Evolutionary conservation across 2,113 vertebrate genomes (phyloP).

Genomic region (Tychaedon coryphoeus): DNA sequence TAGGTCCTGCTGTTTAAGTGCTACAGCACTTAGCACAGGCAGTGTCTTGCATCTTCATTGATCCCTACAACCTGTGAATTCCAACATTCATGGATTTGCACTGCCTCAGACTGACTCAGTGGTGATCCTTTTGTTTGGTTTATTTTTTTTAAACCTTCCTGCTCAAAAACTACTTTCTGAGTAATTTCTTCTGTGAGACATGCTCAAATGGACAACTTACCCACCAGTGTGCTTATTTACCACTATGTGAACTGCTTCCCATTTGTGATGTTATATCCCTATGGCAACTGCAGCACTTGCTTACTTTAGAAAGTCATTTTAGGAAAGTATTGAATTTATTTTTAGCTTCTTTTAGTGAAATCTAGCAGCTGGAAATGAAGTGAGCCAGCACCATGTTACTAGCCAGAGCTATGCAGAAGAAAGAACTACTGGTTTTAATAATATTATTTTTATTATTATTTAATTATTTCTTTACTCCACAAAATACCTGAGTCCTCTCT

Average conservation of each 20-base stretch:
- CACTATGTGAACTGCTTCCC: background rate
- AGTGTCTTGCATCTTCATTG: background rate
- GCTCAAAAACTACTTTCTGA: background rate
- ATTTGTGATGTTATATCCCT: constrained; percentile 46
- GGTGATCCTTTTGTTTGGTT: background rate
- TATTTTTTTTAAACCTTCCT: background rate
- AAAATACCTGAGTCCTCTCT: background rate
- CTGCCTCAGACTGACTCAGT: background rate
- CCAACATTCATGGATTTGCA: background rate
- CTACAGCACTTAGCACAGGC: background rate
- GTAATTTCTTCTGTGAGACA: background rate
- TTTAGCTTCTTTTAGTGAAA: constrained; percentile 59
- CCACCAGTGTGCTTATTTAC: constrained; percentile 34
- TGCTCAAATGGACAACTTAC: background rate
- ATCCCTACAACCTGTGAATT: background rate
- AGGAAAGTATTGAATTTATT: constrained; percentile 63
- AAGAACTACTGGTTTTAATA: background rate
- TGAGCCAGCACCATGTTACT: background rate
- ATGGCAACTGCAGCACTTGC: constrained; percentile 59
- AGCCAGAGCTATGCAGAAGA: background rate
- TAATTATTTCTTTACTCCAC: background rate
- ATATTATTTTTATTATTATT: background rate
- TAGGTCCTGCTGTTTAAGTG: background rate
- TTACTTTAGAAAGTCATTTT: constrained; percentile 56
- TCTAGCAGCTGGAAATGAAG: constrained; percentile 50